phyloP scores from a whole-genome alignment of 2,797 vertebrate species.

The Tarsius wallacei region DNA sequence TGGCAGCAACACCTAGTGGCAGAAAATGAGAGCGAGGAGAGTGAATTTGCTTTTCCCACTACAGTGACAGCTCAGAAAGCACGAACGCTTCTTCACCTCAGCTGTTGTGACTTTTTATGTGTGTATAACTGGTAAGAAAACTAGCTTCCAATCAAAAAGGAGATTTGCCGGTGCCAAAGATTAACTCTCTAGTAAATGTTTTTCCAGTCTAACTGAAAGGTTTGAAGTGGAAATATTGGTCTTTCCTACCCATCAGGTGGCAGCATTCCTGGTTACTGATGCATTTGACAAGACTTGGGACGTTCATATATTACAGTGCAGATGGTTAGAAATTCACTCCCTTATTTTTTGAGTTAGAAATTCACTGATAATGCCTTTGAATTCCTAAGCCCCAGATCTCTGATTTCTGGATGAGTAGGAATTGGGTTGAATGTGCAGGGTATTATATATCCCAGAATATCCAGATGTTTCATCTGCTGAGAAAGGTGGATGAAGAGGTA shows the following conservation, averaged over 20 bases:
- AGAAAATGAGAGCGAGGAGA: background rate
- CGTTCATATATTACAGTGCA: background rate
- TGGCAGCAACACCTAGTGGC: conserved; percentile 65
- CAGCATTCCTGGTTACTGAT: background rate
- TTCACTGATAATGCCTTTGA: conserved; percentile 24
- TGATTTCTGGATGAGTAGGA: conserved; percentile 45
- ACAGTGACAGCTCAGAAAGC: background rate
- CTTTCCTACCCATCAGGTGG: background rate
- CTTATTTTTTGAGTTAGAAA: conserved; percentile 2
- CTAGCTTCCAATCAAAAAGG: background rate
- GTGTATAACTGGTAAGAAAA: conserved; percentile 48
- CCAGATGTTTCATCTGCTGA: background rate
- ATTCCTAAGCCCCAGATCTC: background rate
- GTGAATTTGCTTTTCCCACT: background rate
- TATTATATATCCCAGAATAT: conserved; percentile 30
- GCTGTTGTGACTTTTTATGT: background rate
- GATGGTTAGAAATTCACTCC: background rate
- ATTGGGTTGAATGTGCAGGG: background rate
- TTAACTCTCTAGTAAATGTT: conserved; percentile 12
- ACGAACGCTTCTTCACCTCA: background rate
- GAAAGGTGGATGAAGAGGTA: background rate
- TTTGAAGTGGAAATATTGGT: background rate
- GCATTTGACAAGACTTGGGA: background rate
- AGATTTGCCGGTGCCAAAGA: conserved; percentile 15
- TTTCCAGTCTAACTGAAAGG: background rate